These are phyloP conservation scores for Ambastaia sidthimunki DNA, from an alignment of 2,797 vertebrate species.

Conservation along the genomic window DNA sequence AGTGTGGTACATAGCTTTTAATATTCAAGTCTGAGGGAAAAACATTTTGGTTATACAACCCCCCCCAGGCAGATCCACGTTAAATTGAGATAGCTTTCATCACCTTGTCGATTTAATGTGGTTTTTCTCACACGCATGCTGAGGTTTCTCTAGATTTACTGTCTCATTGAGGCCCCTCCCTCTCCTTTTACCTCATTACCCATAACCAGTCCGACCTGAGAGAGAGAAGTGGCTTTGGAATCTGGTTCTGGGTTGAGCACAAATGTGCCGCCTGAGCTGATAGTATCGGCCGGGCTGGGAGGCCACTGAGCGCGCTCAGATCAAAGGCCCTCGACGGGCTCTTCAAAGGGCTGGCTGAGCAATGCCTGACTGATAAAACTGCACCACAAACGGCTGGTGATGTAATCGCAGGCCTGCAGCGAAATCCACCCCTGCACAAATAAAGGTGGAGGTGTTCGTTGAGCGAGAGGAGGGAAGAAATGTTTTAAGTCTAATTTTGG, in stretches of 20 bases:
- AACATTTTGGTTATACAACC: neutral
- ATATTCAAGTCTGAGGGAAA: neutral
- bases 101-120: conserved; percentile 38
- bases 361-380: conserved; percentile 83
- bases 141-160: conserved; percentile 33
- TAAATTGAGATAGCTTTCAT: conserved; percentile 39
- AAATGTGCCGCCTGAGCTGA: conserved; percentile 82
- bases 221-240: conserved; percentile 72
- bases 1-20: neutral
- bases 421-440: conserved; percentile 80
- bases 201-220: conserved; percentile 47
- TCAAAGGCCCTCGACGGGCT: conserved; percentile 72
- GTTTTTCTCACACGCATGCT: conserved; percentile 18
- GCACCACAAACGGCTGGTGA: conserved; percentile 85
- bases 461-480: conserved; percentile 66
- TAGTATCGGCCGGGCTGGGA: conserved; percentile 83
- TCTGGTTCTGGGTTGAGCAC: conserved; percentile 75
- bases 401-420: conserved; percentile 87
- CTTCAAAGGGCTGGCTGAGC: conserved; percentile 87
- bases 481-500: conserved; percentile 49
- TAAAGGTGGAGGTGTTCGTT: conserved; percentile 76
- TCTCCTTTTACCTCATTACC: conserved; percentile 46
- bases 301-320: conserved; percentile 68
- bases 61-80: neutral
- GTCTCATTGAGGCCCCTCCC: conserved; percentile 29